A percentile compares a stretch with the other conserved stretches of the same genome.
These are phyloP conservation scores for Lichenostomus cassidix DNA, from an alignment of 2,113 vertebrate genomes.

Conservation along the genomic window DNA sequence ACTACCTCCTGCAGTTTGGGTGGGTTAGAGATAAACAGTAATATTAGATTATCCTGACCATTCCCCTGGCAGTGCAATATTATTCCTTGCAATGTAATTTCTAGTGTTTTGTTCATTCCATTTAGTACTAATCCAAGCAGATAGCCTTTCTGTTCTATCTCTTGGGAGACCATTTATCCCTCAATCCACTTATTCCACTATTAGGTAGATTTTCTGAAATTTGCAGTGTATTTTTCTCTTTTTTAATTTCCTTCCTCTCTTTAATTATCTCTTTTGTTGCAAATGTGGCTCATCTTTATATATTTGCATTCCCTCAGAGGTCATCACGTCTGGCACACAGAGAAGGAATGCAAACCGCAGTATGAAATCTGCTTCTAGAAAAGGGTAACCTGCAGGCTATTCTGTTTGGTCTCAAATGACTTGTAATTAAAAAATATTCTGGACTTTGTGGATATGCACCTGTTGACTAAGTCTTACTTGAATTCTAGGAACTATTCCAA, in stretches of 20 bases:
- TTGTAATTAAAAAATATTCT: neutral
- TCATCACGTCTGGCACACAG: conserved; percentile 5
- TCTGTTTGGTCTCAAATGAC: neutral
- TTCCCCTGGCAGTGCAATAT: conserved; percentile 38
- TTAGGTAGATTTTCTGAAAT: conserved; percentile 61
- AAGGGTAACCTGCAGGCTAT: neutral
- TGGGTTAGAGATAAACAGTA: neutral
- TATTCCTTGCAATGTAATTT: conserved; percentile 56
- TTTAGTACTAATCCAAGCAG: conserved; percentile 62
- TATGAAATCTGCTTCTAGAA: neutral
- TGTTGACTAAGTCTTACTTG: neutral
- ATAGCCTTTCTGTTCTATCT: conserved; percentile 61
- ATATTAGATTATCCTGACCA: conserved; percentile 47
- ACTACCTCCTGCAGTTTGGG: neutral
- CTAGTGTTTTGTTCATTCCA: conserved; percentile 57
- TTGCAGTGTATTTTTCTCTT: conserved; percentile 43
- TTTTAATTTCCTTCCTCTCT: conserved; percentile 61
- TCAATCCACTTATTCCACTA: conserved; percentile 59
- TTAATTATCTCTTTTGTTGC: conserved; percentile 58
- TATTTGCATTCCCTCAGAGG: conserved; percentile 43
- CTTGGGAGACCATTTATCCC: conserved; percentile 54
- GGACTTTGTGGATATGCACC: neutral
- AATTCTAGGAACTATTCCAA: neutral
- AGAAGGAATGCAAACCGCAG: neutral
- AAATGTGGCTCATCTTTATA: conserved; percentile 39